phyloP scores from a whole-genome alignment of 2,888 invertebrate species.

The Drosophila subsilvestris region DNA sequence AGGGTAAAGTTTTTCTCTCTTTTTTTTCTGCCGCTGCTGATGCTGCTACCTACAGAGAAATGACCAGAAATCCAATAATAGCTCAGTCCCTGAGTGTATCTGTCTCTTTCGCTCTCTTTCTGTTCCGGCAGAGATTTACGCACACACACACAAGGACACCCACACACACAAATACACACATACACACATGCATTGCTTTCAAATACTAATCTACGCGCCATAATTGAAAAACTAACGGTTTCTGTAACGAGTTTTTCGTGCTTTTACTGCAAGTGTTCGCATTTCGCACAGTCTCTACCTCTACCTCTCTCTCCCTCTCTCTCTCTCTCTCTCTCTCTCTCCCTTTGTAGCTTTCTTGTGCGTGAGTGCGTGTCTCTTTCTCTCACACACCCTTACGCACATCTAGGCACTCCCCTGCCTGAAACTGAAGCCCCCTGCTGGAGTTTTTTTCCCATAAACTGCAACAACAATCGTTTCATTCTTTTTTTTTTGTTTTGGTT shows the following conservation, averaged over 20 bases:
- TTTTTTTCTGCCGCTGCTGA: conserved; percentile 15
- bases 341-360: not conserved
- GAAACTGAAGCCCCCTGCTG: conserved; percentile 28
- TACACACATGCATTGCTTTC: conserved; percentile 54
- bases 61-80: conserved; percentile 70
- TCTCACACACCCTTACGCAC: conserved; percentile 20
- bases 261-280: conserved; percentile 64
- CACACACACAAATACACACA: conserved; percentile 9
- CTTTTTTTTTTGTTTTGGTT: conserved; percentile 26
- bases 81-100: conserved; percentile 33
- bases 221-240: conserved; percentile 79
- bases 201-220: conserved; percentile 76
- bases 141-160: conserved; percentile 44
- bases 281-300: conserved; percentile 34
- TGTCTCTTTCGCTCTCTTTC: not conserved
- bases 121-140: conserved; percentile 60
- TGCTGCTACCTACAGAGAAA: conserved; percentile 46
- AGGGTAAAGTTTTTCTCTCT: conserved; percentile 46
- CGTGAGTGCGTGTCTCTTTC: conserved; percentile 29
- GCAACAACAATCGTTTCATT: conserved; percentile 52
- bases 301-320: too few species aligned
- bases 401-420: conserved; percentile 26
- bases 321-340: conserved; percentile 32
- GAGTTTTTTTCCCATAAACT: conserved; percentile 61
- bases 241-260: conserved; percentile 77